A percentile compares a stretch with the other conserved stretches of the same genome.
Evolutionary conservation across 2,888 invertebrate genomes (phyloP).

Genomic region (Sturmia bella): DNA sequence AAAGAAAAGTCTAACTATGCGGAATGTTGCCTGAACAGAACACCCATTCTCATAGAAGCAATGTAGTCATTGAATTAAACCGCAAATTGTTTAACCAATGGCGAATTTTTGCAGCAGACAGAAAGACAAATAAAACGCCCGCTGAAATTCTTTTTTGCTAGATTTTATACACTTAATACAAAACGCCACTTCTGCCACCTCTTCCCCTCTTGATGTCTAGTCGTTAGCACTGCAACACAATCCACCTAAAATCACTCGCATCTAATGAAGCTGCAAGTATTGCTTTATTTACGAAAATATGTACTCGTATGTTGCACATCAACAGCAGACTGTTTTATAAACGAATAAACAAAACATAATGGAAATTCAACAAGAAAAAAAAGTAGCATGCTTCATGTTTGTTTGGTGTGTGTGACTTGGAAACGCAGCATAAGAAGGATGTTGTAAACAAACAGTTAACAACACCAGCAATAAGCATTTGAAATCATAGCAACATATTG

Average conservation of each 20-base stretch:
- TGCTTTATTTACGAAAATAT: not conserved
- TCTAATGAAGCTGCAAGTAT: slow-evolving; percentile 36
- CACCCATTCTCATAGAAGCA: too few species aligned
- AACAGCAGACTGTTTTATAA: slow-evolving; percentile 4
- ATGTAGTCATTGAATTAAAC: too few species aligned
- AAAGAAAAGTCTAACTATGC: too few species aligned
- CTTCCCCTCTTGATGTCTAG: too few species aligned
- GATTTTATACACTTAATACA: not conserved
- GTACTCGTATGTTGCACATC: slow-evolving; percentile 9
- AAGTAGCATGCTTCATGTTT: not conserved
- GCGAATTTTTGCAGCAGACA: too few species aligned
- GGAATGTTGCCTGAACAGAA: too few species aligned
- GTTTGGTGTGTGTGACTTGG: slow-evolving; percentile 29
- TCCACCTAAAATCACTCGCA: not conserved
- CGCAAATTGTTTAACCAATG: too few species aligned
- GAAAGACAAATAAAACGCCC: too few species aligned
- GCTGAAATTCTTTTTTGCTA: too few species aligned
- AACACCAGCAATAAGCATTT: slow-evolving; percentile 31
- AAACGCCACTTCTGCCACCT: not conserved
- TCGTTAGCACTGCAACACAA: slow-evolving; percentile 7
- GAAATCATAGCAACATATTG: slow-evolving; percentile 52
- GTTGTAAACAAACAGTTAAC: slow-evolving; percentile 45
- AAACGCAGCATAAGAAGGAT: slow-evolving; percentile 42
- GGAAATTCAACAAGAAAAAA: not conserved
- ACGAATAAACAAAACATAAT: not conserved